Conservation (phyloP, 2,888 invertebrate genomes). For the Lydus trimaculatus region DNA sequence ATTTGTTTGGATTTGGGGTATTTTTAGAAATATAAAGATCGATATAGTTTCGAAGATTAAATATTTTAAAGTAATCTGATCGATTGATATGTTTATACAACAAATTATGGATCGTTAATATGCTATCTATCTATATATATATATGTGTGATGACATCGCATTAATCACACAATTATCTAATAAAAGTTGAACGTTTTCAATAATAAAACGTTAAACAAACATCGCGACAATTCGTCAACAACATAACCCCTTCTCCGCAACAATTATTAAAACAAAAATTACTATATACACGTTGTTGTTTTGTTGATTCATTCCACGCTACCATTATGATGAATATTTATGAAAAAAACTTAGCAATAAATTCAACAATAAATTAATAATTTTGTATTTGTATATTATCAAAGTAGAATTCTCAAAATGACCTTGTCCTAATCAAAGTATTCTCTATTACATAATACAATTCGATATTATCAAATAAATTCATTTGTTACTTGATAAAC, state of each 20-base stretch:
- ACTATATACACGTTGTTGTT: not conserved
- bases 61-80: not conserved
- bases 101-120: not conserved
- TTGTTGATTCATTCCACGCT: not conserved
- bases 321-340: conserved; percentile 33
- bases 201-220: not conserved
- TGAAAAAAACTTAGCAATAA: conserved; percentile 35
- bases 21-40: not conserved
- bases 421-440: conserved; percentile 38
- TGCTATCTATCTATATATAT: no score
- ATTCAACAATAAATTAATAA: conserved; percentile 22
- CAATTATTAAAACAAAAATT: conserved; percentile 1
- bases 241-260: conserved; percentile 38
- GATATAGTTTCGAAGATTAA: not conserved
- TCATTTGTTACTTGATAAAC: conserved; percentile 36
- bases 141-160: no score
- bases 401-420: conserved; percentile 28
- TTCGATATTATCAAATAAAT: conserved; percentile 32
- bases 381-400: conserved; percentile 16
- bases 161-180: not conserved
- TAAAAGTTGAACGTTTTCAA: not conserved
- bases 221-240: conserved; percentile 3
- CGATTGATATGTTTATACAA: not conserved
- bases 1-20: not conserved
- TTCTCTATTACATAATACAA: conserved; percentile 46